Percentiles rank a stretch among this genome's conserved stretches.
Evolutionary conservation across 2,113 vertebrate genomes (phyloP).

Genomic region (Budorcas taxicolor): DNA sequence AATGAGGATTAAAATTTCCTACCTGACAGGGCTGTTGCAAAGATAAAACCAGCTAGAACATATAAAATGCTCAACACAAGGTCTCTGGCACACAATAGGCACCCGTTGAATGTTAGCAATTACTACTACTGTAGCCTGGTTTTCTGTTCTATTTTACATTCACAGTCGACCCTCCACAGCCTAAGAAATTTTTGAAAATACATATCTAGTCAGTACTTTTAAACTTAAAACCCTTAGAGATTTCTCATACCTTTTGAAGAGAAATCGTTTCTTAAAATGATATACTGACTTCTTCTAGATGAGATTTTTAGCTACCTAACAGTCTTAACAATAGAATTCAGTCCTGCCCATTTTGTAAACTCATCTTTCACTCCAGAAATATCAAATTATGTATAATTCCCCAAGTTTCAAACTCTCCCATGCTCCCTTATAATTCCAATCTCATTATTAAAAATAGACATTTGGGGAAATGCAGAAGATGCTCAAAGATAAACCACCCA

Average conservation of each 20-base stretch:
- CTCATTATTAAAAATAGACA: background rate
- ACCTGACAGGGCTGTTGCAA: background rate
- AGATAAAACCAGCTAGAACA: background rate
- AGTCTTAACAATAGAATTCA: background rate
- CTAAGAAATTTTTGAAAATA: background rate
- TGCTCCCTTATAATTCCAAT: background rate
- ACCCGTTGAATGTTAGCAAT: background rate
- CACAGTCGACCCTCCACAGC: background rate
- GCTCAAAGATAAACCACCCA: background rate
- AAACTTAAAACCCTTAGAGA: background rate
- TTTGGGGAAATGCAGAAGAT: background rate
- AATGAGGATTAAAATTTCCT: background rate
- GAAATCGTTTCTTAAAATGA: background rate
- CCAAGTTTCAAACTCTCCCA: background rate
- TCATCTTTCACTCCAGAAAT: background rate
- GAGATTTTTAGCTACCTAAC: background rate
- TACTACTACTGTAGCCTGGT: background rate
- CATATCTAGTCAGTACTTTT: background rate
- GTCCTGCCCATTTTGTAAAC: background rate
- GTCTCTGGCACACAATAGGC: background rate
- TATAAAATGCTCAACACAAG: background rate
- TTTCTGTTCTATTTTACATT: background rate
- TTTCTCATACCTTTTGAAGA: background rate
- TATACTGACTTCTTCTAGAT: background rate
- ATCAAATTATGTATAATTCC: background rate